Evolutionary conservation across 2,113 vertebrate genomes (phyloP), one percentile per base, ranked within the genome.

Genomic region (Mohoua ochrocephala): DNA sequence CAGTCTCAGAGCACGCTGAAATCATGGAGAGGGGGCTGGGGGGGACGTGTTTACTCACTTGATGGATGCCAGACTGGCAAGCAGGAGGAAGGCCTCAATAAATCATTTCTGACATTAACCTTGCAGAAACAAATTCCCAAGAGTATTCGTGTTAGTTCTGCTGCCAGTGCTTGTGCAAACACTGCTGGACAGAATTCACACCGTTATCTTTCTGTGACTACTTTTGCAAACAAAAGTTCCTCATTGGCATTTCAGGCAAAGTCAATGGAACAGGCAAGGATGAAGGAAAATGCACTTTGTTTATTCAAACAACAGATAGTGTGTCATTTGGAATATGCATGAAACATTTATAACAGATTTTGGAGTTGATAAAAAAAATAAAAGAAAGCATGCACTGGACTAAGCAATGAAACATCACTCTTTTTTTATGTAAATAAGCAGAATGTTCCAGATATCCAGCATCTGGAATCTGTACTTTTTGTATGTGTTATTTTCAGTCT

Each of bases 81-180:
- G 71, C 37, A 31, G 63, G 75, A 89, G 70, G 91, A 96, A 90
- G 63, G 67, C 45, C 86, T 94, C 78, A 59, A 88, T 96, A 93
- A 96, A 96, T 95, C 93, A 95, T 69, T 82, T 82, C 53, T 95
- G 93, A 96, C 81, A 28, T 76, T 69, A 94, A 91, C 90, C 87
- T 91, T 90, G 84, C 70, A 91, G 84, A 93, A 96, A 74, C 37
- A 39, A 93, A 77, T 87, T 95, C 94, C 78, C 70, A 10, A 31
- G 84, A 85, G 74, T 69, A n/a, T 96, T 83, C 44, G 0, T 83
- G 84, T 84, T 84, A 76, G 54, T 63, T 91, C 35, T 87, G 84
- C 54, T 9, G 3, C 50, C 1, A 7, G 63, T 54, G 70, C 78
- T 94, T 91, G 84, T 94, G 82, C 87, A 95, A 96, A 97, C 93